These are phyloP conservation scores for Pterois miles DNA, from an alignment of 2,797 vertebrate species.

Conservation along the genomic window DNA sequence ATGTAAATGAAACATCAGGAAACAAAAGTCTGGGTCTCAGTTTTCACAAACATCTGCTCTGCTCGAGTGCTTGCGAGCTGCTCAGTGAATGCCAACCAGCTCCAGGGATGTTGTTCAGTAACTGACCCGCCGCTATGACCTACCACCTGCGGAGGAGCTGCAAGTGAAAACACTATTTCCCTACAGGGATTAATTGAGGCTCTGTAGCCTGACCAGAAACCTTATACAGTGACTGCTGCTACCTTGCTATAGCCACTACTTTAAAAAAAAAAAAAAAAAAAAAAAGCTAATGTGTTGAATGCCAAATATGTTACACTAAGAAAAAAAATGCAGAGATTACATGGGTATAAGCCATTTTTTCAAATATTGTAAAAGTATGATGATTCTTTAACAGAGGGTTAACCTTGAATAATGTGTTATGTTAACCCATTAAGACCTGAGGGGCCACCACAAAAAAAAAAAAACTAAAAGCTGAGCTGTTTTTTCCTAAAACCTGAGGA, in stretches of 20 bases:
- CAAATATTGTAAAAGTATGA: not conserved
- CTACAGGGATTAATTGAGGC: not conserved
- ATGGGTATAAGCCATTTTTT: not conserved
- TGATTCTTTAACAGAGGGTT: not conserved
- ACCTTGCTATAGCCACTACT: not conserved
- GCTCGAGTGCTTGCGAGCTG: conserved; percentile 8
- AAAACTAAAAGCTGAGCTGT: too few relatives aligned
- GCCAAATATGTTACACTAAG: not conserved
- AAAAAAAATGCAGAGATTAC: not conserved
- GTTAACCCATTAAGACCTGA: too few relatives aligned
- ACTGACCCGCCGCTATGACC: conserved; percentile 13
- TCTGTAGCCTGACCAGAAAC: conserved; percentile 6
- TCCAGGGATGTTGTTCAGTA: conserved; percentile 14
- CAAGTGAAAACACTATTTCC: conserved; percentile 18
- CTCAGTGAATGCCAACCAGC: not conserved
- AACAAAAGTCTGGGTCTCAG: not conserved
- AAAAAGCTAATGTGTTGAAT: not conserved
- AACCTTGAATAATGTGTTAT: not conserved
- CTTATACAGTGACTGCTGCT: not conserved
- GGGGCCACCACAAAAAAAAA: too few relatives aligned
- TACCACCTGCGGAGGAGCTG: not conserved
- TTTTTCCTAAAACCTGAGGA: too few relatives aligned
- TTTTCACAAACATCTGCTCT: conserved; percentile 6
- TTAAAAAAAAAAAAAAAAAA: not conserved
- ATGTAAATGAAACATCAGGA: not conserved